Conservation (phyloP, 2,888 invertebrate genomes). For the Mythimna albipuncta region DNA sequence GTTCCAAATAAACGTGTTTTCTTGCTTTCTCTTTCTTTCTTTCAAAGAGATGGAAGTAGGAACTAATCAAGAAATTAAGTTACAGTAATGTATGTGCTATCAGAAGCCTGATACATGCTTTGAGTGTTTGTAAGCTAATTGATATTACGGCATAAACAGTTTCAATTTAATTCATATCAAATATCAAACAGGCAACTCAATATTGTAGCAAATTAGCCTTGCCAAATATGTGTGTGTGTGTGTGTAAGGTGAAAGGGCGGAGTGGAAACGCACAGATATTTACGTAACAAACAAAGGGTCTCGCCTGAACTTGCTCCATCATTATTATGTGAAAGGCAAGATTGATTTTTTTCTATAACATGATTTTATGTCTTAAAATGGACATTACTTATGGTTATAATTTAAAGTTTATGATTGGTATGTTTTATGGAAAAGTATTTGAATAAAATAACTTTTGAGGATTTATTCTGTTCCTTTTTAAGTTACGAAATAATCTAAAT, state of each 20-base stretch:
- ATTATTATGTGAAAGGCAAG: conserved; percentile 25
- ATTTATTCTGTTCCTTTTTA: background rate
- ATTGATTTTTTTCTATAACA: conserved; percentile 17
- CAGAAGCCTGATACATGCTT: conserved; percentile 33
- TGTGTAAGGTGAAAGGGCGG: conserved; percentile 63
- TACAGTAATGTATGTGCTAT: conserved; percentile 8
- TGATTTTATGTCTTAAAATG: background rate
- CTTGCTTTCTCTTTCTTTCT: too few relatives aligned
- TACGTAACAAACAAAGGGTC: conserved; percentile 52
- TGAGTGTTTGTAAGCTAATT: conserved; percentile 35
- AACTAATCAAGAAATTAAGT: conserved; percentile 23
- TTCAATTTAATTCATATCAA: conserved; percentile 57
- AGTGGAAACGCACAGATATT: conserved; percentile 58
- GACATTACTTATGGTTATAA: background rate
- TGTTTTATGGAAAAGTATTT: background rate
- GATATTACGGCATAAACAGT: conserved; percentile 55
- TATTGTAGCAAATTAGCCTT: conserved; percentile 70
- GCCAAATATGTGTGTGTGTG: conserved; percentile 60
- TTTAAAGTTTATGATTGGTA: background rate
- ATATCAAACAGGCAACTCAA: conserved; percentile 64
- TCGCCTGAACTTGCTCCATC: conserved; percentile 15
- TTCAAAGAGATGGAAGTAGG: background rate
- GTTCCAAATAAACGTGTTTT: too few relatives aligned
- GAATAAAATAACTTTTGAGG: background rate
- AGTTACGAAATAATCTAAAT: background rate